phyloP scores from a whole-genome alignment of 2,888 invertebrate species.

The Molanna angustata region DNA sequence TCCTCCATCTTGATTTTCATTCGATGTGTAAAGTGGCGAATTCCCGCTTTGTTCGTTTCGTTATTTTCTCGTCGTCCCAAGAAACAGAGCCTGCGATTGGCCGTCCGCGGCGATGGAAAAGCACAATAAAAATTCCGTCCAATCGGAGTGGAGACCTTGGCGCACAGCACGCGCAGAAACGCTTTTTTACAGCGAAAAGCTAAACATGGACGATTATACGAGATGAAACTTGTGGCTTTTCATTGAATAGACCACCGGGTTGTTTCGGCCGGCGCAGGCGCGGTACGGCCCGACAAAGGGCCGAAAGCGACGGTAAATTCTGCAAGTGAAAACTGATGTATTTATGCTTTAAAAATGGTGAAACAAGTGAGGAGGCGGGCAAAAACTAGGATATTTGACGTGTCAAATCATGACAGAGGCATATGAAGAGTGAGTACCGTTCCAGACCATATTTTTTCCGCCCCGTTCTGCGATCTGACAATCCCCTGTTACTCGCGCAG shows the following conservation, averaged over 20 bases:
- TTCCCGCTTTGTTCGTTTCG: constrained; percentile 16
- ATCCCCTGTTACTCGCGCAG: constrained; percentile 44
- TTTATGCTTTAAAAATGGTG: constrained; percentile 81
- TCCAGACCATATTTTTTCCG: background rate
- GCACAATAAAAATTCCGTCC: constrained; percentile 12
- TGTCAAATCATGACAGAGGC: constrained; percentile 88
- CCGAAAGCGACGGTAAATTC: constrained; percentile 48
- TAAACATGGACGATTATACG: constrained; percentile 23
- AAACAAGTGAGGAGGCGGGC: constrained; percentile 77
- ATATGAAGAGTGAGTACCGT: constrained; percentile 79
- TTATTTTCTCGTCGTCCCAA: constrained; percentile 15
- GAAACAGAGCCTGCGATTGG: too few relatives aligned
- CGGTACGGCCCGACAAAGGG: constrained; percentile 46
- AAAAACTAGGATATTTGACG: constrained; percentile 80
- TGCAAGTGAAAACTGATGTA: constrained; percentile 61
- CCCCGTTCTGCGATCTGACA: constrained; percentile 35
- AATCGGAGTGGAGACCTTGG: constrained; percentile 10
- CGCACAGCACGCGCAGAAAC: background rate
- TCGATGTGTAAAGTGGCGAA: background rate
- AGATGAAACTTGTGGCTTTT: constrained; percentile 33
- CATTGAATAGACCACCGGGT: constrained; percentile 28
- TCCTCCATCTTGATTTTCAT: background rate
- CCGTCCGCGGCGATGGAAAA: constrained; percentile 17
- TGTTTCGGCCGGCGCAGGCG: constrained; percentile 20
- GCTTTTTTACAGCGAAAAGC: background rate